Conservation (phyloP, 1,140 invertebrate genomes). For the Microvelia longipes region DNA sequence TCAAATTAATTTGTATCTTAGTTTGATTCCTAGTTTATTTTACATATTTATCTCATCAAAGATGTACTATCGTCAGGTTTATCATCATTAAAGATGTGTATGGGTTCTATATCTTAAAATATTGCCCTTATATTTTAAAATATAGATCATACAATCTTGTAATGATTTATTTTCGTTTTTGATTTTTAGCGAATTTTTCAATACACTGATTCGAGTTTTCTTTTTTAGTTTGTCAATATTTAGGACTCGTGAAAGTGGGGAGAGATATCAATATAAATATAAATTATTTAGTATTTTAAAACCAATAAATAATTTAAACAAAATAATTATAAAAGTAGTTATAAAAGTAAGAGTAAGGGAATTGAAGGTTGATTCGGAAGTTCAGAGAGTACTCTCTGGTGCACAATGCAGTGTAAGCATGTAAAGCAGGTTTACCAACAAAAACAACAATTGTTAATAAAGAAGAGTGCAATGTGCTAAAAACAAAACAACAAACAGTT, state of each 20-base stretch:
- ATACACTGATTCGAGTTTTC: too few relatives aligned
- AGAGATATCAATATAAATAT: too few relatives aligned
- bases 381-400: neutral
- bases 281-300: too few relatives aligned
- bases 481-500: neutral
- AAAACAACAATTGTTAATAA: neutral
- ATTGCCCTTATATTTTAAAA: neutral
- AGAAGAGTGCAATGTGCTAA: slow-evolving; percentile 8
- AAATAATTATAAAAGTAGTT: too few relatives aligned
- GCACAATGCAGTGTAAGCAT: slow-evolving; percentile 13
- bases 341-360: neutral
- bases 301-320: too few relatives aligned
- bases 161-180: neutral
- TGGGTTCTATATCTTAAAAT: neutral
- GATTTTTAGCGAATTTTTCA: too few relatives aligned
- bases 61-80: too few relatives aligned
- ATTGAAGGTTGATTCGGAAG: neutral
- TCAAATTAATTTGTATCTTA: too few relatives aligned
- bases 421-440: slow-evolving; percentile 10
- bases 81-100: neutral
- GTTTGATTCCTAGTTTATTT: too few relatives aligned
- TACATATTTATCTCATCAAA: too few relatives aligned
- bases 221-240: too few relatives aligned
- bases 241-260: too few relatives aligned
- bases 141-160: neutral